A percentile compares a stretch with the other conserved stretches of the same genome.
phyloP scores from a whole-genome alignment of 2,797 vertebrate genomes.

The Margarornis squamiger region DNA sequence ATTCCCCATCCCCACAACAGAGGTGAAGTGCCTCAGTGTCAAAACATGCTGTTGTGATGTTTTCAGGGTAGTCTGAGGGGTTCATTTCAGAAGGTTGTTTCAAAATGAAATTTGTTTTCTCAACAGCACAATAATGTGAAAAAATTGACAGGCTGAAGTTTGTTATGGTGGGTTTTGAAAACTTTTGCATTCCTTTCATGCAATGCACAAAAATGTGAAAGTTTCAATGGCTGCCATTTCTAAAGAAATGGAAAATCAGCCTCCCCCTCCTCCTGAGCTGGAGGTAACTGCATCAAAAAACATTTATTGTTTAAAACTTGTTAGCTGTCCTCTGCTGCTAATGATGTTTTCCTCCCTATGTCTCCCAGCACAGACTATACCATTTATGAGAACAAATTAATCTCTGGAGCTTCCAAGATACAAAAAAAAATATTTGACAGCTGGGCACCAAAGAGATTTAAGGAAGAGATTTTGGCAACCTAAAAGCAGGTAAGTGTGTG shows the following conservation, averaged over 20 bases:
- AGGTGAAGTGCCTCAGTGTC: not conserved
- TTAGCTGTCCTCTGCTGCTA: not conserved
- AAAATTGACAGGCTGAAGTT: not conserved
- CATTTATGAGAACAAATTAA: not conserved
- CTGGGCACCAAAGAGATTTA: not conserved
- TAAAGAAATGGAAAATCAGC: not conserved
- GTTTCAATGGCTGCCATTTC: not conserved
- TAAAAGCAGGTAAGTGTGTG: not conserved
- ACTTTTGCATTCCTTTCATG: not conserved
- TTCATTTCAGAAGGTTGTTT: not conserved
- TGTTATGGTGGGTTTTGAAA: not conserved
- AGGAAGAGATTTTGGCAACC: not conserved
- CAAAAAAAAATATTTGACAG: not conserved
- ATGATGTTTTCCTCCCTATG: not conserved
- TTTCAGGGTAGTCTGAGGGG: not conserved
- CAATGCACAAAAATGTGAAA: not conserved
- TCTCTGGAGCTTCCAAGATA: not conserved
- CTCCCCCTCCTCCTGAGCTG: not conserved
- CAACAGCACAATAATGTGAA: not conserved
- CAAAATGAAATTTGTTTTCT: not conserved
- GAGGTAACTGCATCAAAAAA: not conserved
- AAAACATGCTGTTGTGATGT: not conserved
- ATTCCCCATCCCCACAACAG: accelerated
- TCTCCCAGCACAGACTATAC: not conserved
- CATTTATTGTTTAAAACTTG: not conserved